These are phyloP conservation scores for Serrognathus titanus DNA, from an alignment of 2,888 invertebrate genomes.

Conservation along the genomic window DNA sequence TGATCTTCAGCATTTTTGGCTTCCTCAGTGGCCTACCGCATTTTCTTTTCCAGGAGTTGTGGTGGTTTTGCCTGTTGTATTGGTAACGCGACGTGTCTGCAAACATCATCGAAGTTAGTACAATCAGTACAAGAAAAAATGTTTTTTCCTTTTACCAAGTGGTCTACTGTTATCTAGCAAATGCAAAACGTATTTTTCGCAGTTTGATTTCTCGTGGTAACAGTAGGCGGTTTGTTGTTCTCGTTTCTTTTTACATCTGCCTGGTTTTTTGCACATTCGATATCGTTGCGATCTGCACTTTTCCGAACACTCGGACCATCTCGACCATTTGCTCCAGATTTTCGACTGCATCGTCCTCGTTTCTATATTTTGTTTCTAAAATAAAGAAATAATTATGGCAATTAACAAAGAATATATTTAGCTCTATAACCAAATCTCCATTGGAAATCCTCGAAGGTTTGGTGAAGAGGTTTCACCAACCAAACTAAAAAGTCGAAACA, in stretches of 20 bases:
- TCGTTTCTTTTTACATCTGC: conserved; percentile 72
- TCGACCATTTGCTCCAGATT: conserved; percentile 74
- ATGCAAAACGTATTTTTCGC: conserved; percentile 64
- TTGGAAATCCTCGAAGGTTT: no score
- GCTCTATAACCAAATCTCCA: no score
- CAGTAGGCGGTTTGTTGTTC: conserved; percentile 84
- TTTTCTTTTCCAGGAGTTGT: conserved; percentile 19
- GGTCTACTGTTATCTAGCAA: conserved; percentile 37
- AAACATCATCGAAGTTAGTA: neutral
- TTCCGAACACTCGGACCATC: conserved; percentile 78
- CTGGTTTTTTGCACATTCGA: conserved; percentile 71
- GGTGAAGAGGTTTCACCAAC: no score
- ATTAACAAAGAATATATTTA: no score
- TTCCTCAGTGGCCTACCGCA: conserved; percentile 39
- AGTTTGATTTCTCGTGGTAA: conserved; percentile 76
- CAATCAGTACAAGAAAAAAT: neutral
- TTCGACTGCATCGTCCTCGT: conserved; percentile 40
- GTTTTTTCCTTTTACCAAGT: conserved; percentile 1
- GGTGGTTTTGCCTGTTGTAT: conserved; percentile 4
- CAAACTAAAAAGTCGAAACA: no score
- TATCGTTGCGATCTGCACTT: conserved; percentile 76
- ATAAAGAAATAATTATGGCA: no score
- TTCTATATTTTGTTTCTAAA: conserved; percentile 38
- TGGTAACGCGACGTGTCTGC: conserved; percentile 11
- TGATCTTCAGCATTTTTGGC: conserved; percentile 67